These are phyloP conservation scores for Diceros bicornis DNA, from an alignment of 2,797 vertebrate genomes.

Conservation along the genomic window DNA sequence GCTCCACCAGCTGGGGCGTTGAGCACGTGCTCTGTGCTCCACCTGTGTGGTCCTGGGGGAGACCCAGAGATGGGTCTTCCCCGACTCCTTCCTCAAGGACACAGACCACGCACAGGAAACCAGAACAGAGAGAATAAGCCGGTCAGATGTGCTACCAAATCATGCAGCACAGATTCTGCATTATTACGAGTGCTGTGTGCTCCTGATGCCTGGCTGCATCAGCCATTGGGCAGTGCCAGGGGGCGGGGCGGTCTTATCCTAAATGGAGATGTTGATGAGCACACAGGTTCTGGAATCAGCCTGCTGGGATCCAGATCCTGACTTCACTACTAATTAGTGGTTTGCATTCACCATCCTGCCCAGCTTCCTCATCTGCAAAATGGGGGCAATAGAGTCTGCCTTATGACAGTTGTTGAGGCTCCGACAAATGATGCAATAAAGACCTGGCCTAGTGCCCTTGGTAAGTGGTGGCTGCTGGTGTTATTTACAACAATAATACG, in stretches of 20 bases:
- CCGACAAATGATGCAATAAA: accelerated
- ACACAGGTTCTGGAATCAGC: no score
- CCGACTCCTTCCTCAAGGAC: background rate
- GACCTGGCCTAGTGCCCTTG: background rate
- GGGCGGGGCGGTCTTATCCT: background rate
- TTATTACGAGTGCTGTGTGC: accelerated
- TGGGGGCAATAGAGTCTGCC: background rate
- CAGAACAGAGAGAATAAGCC: no score
- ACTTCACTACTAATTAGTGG: background rate
- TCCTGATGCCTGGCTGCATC: background rate
- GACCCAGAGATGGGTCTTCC: background rate
- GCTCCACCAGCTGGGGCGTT: background rate
- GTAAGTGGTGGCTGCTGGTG: background rate
- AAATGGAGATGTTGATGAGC: accelerated
- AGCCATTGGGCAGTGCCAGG: background rate
- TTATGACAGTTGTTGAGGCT: background rate
- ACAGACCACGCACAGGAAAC: background rate
- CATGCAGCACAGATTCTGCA: accelerated
- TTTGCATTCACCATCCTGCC: background rate
- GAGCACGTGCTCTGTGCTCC: background rate
- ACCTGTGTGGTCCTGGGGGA: background rate
- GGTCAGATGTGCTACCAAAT: accelerated
- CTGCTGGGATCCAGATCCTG: background rate
- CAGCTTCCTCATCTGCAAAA: background rate
- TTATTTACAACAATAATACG: background rate